Conservation (phyloP, 2,888 invertebrate species). For the Acanthosepion esculentum region DNA sequence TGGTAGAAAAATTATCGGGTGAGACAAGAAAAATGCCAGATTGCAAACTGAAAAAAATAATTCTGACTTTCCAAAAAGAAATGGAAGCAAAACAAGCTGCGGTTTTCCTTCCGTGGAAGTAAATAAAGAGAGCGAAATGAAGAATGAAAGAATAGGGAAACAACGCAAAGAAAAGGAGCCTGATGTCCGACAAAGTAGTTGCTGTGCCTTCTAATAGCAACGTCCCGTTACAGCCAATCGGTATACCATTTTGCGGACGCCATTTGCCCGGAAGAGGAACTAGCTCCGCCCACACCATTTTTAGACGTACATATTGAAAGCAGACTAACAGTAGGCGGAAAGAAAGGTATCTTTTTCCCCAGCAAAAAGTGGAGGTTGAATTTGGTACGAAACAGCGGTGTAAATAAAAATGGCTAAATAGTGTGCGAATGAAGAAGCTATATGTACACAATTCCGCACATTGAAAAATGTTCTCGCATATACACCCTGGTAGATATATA, state of each 20-base stretch:
- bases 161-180: neutral
- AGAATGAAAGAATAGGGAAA: too few relatives aligned
- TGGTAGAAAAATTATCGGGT: too few relatives aligned
- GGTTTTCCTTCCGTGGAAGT: neutral
- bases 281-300: neutral
- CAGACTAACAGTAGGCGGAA: neutral
- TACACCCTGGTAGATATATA: neutral
- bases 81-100: neutral
- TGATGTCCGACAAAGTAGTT: neutral
- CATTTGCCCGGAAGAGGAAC: constrained; percentile 4
- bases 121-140: neutral
- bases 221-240: neutral
- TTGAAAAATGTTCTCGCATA: neutral
- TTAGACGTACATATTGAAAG: neutral
- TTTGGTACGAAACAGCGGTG: neutral
- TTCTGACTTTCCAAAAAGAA: neutral
- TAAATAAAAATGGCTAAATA: neutral
- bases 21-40: too few relatives aligned
- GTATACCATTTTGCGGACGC: neutral
- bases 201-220: neutral
- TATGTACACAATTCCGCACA: neutral
- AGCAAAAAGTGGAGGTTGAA: neutral
- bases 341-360: neutral
- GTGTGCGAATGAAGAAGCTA: neutral
- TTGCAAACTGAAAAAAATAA: too few relatives aligned